These are phyloP conservation scores for Caenorhabditis japonica DNA, from an alignment of 2,888 invertebrate species.

Conservation along the genomic window DNA sequence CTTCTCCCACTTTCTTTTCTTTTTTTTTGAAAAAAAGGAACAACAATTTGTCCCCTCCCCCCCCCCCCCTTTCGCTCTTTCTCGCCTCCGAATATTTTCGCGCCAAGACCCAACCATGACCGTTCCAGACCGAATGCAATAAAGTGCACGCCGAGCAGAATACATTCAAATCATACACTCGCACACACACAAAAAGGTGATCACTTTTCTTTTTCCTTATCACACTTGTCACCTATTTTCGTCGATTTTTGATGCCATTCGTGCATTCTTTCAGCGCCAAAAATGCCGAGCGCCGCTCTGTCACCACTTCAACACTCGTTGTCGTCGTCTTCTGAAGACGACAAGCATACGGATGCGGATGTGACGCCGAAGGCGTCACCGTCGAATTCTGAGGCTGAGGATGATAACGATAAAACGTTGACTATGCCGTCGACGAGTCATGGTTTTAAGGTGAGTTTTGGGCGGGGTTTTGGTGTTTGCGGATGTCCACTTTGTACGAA, in stretches of 20 bases:
- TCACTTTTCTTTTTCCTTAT: too few relatives aligned
- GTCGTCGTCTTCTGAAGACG: slow-evolving; percentile 18
- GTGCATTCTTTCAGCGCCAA: background rate
- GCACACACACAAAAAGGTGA: too few relatives aligned
- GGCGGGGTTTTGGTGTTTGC: background rate
- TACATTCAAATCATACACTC: too few relatives aligned
- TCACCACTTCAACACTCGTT: slow-evolving; percentile 8
- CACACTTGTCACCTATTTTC: too few relatives aligned
- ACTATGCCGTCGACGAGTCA: slow-evolving; percentile 44
- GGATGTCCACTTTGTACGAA: too few relatives aligned
- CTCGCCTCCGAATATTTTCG: too few relatives aligned
- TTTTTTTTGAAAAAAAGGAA: too few relatives aligned
- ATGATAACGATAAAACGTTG: slow-evolving; percentile 29
- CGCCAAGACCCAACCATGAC: too few relatives aligned
- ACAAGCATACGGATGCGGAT: slow-evolving; percentile 33
- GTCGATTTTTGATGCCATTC: slow-evolving; percentile 8
- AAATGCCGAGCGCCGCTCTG: slow-evolving; percentile 17
- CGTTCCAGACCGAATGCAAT: too few relatives aligned
- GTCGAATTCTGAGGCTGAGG: background rate
- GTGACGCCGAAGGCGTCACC: slow-evolving; percentile 42
- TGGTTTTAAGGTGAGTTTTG: slow-evolving; percentile 18
- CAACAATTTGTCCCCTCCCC: slow-evolving; percentile 6
- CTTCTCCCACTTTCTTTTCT: background rate
- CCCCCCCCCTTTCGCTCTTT: slow-evolving; percentile 3
- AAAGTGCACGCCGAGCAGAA: too few relatives aligned